phyloP scores from a whole-genome alignment of 2,888 invertebrate genomes.

The Drosophila lacicola region DNA sequence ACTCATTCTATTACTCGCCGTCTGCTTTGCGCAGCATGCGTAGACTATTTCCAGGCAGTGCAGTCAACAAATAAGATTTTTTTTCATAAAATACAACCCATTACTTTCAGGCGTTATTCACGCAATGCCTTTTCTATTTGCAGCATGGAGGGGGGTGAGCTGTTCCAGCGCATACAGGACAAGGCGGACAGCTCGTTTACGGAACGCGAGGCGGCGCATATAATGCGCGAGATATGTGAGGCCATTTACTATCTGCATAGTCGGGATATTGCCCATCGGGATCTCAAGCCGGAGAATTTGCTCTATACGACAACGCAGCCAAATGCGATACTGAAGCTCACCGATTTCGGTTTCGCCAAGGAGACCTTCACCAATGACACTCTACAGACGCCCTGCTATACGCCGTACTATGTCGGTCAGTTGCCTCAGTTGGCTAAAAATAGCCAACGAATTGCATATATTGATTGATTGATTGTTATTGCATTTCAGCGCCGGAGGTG shows the following conservation, averaged over 20 bases:
- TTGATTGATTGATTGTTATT: background rate
- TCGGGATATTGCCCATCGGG: conserved; percentile 97
- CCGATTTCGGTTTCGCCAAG: conserved; percentile 99
- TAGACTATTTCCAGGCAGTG: no score
- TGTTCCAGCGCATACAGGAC: conserved; percentile 98
- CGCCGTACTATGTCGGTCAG: conserved; percentile 98
- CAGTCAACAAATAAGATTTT: no score
- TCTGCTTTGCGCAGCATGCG: no score
- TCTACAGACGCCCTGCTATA: conserved; percentile 98
- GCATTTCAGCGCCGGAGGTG: conserved; percentile 88
- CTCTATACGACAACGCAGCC: conserved; percentile 92
- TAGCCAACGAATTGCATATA: background rate
- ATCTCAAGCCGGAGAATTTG: conserved; percentile 99
- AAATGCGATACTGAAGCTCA: conserved; percentile 95
- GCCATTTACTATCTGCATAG: conserved; percentile 97
- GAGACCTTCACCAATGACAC: conserved; percentile 94
- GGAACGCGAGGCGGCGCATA: conserved; percentile 97
- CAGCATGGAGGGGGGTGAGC: conserved; percentile 98
- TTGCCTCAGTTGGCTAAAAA: conserved; percentile 34
- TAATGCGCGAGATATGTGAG: conserved; percentile 98
- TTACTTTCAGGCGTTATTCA: background rate
- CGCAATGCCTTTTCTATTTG: background rate
- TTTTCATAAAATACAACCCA: no score
- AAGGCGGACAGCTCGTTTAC: conserved; percentile 96
- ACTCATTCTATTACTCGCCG: no score